phyloP scores from a whole-genome alignment of 2,888 invertebrate species.

The Deilephila elpenor region DNA sequence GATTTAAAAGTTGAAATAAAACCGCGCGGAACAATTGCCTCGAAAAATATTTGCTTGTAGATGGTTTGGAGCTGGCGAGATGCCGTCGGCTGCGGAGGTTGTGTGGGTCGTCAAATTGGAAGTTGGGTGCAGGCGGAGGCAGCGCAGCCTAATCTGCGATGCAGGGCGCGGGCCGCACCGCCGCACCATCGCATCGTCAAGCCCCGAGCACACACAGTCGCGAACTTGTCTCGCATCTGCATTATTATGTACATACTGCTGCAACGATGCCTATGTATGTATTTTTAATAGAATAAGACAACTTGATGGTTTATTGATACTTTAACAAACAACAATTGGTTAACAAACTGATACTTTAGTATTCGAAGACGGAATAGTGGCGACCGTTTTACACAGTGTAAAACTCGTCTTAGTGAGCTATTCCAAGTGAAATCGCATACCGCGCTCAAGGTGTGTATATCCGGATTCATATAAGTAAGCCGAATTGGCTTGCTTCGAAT shows the following conservation, averaged over 20 bases:
- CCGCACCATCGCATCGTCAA: neutral
- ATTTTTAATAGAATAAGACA: no score
- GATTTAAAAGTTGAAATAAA: neutral
- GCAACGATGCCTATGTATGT: no score
- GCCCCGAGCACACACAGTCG: neutral
- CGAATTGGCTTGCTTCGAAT: no score
- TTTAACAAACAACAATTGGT: no score
- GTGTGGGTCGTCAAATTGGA: conserved; percentile 2
- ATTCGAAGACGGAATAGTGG: no score
- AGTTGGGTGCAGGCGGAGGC: conserved; percentile 1
- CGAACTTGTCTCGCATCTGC: neutral
- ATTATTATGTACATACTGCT: neutral
- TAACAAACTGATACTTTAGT: no score
- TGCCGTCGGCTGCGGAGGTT: neutral
- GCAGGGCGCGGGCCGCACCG: conserved; percentile 7
- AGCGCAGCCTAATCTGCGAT: neutral
- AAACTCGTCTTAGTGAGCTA: no score
- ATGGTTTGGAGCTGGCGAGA: neutral
- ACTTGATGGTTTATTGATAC: no score
- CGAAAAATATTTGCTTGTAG: neutral
- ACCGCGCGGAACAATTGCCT: neutral
- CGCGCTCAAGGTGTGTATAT: no score
- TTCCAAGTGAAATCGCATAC: no score
- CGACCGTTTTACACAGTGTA: no score
- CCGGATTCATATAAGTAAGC: no score